phyloP scores from a whole-genome alignment of 1,140 invertebrate genomes.

The Marisa cornuarietis region DNA sequence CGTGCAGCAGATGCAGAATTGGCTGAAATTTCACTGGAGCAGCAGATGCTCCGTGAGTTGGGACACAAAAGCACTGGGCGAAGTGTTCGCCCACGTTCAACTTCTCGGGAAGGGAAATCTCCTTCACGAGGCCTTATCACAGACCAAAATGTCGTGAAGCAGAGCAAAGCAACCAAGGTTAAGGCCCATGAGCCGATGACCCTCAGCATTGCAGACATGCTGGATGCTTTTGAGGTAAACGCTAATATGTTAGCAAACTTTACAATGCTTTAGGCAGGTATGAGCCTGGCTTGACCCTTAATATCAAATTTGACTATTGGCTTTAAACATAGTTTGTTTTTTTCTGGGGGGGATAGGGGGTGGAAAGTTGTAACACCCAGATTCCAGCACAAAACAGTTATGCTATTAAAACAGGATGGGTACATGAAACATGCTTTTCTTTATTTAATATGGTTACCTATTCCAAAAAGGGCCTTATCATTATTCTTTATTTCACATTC shows the following conservation, averaged over 20 bases:
- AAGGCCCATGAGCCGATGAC: constrained; percentile 51
- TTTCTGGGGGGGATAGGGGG: no score
- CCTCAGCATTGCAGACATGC: constrained; percentile 54
- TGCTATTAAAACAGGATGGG: no score
- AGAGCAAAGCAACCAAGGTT: constrained; percentile 19
- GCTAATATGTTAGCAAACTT: background rate
- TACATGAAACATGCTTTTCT: no score
- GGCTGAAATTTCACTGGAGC: constrained; percentile 60
- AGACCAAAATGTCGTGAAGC: constrained; percentile 22
- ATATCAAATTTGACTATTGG: no score
- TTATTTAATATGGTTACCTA: no score
- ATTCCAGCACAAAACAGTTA: no score
- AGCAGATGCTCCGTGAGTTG: constrained; percentile 57
- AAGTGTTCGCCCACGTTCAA: constrained; percentile 8
- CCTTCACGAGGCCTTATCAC: constrained; percentile 27
- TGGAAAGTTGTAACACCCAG: no score
- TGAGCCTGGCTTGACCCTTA: no score
- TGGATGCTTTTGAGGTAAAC: constrained; percentile 51
- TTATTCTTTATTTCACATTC: no score
- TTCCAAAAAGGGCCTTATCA: no score
- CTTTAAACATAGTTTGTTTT: no score
- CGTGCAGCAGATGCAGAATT: constrained; percentile 59
- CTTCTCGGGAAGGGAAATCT: constrained; percentile 22
- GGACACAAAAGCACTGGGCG: constrained; percentile 42
- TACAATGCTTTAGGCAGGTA: no score